Base-by-base conservation (phyloP, 2,888 invertebrate species). In the Rapana venosa region DNA sequence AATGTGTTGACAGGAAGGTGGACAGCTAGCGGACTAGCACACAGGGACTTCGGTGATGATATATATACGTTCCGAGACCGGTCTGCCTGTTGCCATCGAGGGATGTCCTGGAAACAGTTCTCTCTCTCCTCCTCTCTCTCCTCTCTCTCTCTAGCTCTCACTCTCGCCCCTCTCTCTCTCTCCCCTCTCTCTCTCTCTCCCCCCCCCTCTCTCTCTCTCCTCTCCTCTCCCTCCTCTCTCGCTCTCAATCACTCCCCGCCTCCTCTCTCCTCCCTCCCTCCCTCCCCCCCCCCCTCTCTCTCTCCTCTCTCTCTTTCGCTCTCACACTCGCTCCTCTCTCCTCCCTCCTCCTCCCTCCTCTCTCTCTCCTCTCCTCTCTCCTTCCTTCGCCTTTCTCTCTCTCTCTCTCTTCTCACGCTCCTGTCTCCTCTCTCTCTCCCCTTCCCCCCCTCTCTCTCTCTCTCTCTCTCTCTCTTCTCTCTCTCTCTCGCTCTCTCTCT, bases 291-390 rank as follows among this genome's bases (percentile, higher is more conserved):
- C 8, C 26, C 1, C 8, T 66, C 17, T 66, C 66, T 66, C 17
- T 66, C n/a, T n/a, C n/a, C 66, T 66, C 66, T 66, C 66, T 66
- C 1, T 66, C 66, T 66, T n/a, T n/a, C n/a, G n/a, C n/a, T 13
- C 13, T 66, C 26, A 2, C 13, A 4, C 13, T 2, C 13, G 2
- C 66, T 66, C 8, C 66, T 66, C 66, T 66, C 66, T 66, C 66
- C 13, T 13, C 13, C 66, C 13, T 13, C 13, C 66, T 66, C 66
- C 13, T n/a, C 26, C n/a, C 8, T 8, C n/a, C 74, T 74, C 74
- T 74, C 74, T 74, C 74, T 74, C 74, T 74, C 74, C 74, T 74
- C 74, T 74, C 26, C 61, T 61, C 66, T 66, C 66, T 66, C 66
- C 17, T 17, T 66, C 66, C 17, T 0, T 66, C 26, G 15, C 47